phyloP scores from a whole-genome alignment of 2,797 vertebrate species.

The Neosalanx taihuensis region DNA sequence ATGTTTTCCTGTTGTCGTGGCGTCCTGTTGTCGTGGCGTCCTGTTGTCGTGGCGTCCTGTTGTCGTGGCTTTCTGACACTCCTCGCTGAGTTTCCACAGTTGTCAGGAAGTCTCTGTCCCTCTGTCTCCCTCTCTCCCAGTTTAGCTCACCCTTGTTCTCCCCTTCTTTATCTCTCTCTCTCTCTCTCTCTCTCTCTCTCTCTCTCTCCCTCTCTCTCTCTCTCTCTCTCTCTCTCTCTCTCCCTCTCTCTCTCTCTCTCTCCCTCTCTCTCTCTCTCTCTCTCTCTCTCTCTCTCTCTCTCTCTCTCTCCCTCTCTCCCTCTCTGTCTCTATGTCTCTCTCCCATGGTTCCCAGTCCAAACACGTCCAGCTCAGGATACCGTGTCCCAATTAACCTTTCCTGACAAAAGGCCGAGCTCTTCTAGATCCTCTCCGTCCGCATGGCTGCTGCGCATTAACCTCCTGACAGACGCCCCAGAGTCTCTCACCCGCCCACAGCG shows the following conservation, averaged over 20 bases:
- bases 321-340: not conserved
- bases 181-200: too few species aligned
- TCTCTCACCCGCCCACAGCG: not conserved
- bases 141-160: too few species aligned
- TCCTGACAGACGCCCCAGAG: not conserved
- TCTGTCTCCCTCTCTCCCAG: too few species aligned
- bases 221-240: not conserved
- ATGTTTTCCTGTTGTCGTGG: too few species aligned
- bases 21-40: too few species aligned
- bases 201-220: too few species aligned
- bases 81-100: too few species aligned
- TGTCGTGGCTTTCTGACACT: too few species aligned
- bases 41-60: too few species aligned
- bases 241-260: not conserved
- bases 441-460: not conserved
- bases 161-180: too few species aligned
- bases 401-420: slow-evolving; percentile 30
- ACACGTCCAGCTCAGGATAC: slow-evolving; percentile 1
- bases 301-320: not conserved
- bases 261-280: not conserved
- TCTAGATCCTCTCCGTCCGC: not conserved
- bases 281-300: not conserved
- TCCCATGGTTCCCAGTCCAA: not conserved
- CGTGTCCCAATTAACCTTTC: slow-evolving; percentile 33
- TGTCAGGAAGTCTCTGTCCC: too few species aligned